phyloP scores from a whole-genome alignment of 2,113 vertebrate genomes.

The Isichthys henryi region DNA sequence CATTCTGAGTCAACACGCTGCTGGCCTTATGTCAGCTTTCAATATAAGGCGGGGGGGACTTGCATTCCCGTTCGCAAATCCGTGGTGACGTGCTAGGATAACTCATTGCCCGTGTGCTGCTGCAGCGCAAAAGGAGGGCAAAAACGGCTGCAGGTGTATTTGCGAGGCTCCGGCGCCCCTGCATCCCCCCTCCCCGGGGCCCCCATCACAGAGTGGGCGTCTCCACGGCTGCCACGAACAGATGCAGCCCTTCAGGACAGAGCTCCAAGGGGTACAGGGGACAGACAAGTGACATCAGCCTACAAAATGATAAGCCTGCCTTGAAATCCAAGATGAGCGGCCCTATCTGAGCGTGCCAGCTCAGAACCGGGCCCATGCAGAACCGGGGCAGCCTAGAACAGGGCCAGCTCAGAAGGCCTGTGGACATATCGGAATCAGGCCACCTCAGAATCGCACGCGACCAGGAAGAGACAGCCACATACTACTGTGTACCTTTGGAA shows the following conservation, averaged over 20 bases:
- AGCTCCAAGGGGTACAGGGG: slow-evolving; percentile 23
- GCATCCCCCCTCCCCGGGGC: slow-evolving; percentile 18
- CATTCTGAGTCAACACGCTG: slow-evolving; percentile 43
- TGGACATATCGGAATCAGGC: background rate
- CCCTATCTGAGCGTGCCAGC: background rate
- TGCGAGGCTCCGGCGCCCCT: slow-evolving; percentile 27
- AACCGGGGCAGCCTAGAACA: background rate
- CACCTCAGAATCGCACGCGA: background rate
- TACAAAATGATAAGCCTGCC: slow-evolving; percentile 20
- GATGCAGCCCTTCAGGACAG: slow-evolving; percentile 32
- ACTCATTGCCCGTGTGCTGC: slow-evolving; percentile 44
- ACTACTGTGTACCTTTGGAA: background rate
- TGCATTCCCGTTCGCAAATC: slow-evolving; percentile 34
- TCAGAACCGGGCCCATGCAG: background rate
- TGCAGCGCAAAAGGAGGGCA: slow-evolving; percentile 46
- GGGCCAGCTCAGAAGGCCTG: background rate
- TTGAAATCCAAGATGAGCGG: background rate
- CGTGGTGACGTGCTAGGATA: slow-evolving; percentile 55
- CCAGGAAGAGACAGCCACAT: background rate
- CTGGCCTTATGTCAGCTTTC: slow-evolving; percentile 37
- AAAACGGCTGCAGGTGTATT: slow-evolving; percentile 39
- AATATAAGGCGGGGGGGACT: slow-evolving; percentile 37
- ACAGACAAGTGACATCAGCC: slow-evolving; percentile 24
- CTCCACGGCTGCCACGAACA: slow-evolving; percentile 39
- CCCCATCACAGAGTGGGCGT: slow-evolving; percentile 36